These are phyloP conservation scores for Glaucomys volans DNA, from an alignment of 2,113 vertebrate genomes.

Conservation along the genomic window DNA sequence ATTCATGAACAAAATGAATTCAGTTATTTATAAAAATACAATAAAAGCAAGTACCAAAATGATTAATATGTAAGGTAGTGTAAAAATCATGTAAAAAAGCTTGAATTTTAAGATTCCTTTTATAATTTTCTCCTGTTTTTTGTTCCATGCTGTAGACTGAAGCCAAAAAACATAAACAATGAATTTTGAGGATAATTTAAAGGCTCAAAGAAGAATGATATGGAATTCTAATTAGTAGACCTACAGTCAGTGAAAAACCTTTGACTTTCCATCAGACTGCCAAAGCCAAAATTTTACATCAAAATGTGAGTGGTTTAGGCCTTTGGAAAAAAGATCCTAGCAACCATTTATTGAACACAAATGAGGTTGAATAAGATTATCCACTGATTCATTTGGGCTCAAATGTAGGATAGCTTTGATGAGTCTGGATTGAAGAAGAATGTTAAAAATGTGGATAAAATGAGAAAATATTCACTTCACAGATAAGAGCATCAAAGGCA, in stretches of 20 bases:
- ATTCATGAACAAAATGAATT: neutral
- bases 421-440: neutral
- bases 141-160: neutral
- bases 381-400: neutral
- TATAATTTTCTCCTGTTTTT: neutral
- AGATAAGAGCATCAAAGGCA: neutral
- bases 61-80: neutral
- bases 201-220: neutral
- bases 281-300: neutral
- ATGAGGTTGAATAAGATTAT: neutral
- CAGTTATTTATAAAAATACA: neutral
- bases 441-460: neutral
- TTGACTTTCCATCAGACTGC: neutral
- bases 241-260: neutral
- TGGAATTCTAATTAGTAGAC: neutral
- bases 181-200: neutral
- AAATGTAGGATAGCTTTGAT: neutral
- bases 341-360: neutral
- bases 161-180: neutral
- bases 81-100: neutral
- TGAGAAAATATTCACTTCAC: neutral
- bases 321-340: neutral
- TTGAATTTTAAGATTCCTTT: neutral
- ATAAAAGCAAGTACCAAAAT: neutral
- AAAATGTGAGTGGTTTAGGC: neutral